Percentiles rank a stretch among this genome's conserved stretches.
These are phyloP conservation scores for Cartodere bifasciata DNA, from an alignment of 2,888 invertebrate genomes.

Conservation along the genomic window DNA sequence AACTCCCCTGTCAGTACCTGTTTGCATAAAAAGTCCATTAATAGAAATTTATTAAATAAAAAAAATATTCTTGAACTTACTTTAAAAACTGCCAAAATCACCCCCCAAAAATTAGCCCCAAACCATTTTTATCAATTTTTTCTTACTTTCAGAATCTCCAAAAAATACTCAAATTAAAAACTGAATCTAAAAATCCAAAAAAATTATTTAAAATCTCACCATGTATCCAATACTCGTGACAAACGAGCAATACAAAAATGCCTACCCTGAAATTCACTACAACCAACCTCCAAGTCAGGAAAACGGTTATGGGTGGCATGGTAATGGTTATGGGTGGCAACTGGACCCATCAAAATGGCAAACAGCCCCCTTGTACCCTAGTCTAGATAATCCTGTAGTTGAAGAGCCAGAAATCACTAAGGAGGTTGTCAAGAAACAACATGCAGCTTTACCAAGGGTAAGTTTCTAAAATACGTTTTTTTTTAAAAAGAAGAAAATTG, in stretches of 20 bases:
- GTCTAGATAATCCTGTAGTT: constrained; percentile 18
- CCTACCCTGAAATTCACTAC: constrained; percentile 30
- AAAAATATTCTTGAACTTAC: too few relatives aligned
- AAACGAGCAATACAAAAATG: constrained; percentile 31
- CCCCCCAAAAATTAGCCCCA: too few relatives aligned
- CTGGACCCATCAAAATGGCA: constrained; percentile 31
- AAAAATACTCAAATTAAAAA: too few relatives aligned
- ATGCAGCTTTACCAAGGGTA: constrained; percentile 18
- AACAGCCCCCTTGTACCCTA: constrained; percentile 22
- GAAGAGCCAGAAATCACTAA: constrained; percentile 30
- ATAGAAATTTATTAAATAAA: too few relatives aligned
- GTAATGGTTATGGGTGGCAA: constrained; percentile 35
- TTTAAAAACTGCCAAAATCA: too few relatives aligned
- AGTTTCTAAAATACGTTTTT: background rate
- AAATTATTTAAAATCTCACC: too few relatives aligned
- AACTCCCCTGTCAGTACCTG: too few relatives aligned
- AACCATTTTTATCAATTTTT: too few relatives aligned
- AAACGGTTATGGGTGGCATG: constrained; percentile 36
- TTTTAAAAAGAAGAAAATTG: too few relatives aligned
- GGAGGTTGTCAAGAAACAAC: constrained; percentile 29
- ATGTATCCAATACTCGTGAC: constrained; percentile 20
- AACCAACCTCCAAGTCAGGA: constrained; percentile 30
- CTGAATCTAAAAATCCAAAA: too few relatives aligned
- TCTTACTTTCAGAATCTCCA: too few relatives aligned
- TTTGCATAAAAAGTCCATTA: too few relatives aligned